A percentile compares a stretch with the other conserved stretches of the same genome.
Conservation (phyloP, 2,797 vertebrate genomes). For the Fratercula arctica region DNA sequence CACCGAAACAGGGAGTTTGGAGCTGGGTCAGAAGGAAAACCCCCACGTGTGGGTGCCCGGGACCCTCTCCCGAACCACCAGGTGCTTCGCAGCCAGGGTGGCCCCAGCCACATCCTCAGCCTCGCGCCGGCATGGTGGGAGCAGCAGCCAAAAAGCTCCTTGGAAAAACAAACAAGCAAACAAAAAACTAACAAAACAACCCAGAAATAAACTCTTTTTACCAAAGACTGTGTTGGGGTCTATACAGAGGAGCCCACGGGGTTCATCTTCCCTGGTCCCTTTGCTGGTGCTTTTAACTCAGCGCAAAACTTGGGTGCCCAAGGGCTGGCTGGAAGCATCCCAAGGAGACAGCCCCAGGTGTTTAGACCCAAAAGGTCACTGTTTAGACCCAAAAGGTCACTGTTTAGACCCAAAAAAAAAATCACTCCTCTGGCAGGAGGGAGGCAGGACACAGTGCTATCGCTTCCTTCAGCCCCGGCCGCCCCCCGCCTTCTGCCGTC, state of each 20-base stretch:
- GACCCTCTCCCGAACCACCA: accelerated
- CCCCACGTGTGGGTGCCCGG: accelerated
- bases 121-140: background rate
- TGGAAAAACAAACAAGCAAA: too few species aligned
- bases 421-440: background rate
- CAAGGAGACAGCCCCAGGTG: background rate
- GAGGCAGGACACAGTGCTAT: background rate
- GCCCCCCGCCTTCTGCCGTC: background rate
- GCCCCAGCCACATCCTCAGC: background rate
- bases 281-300: background rate
- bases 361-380: background rate
- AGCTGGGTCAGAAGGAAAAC: background rate
- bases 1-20: background rate
- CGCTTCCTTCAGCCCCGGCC: background rate
- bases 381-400: background rate
- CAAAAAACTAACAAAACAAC: too few species aligned
- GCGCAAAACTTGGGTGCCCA: background rate
- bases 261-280: background rate
- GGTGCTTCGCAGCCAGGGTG: background rate
- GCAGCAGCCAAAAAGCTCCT: background rate
- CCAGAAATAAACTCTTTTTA: background rate
- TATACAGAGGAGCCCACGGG: background rate
- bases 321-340: background rate
- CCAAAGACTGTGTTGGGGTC: background rate
- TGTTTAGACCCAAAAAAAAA: background rate